Evolutionary conservation across 2,113 vertebrate genomes (phyloP).

Genomic region (Mastomys natalensis): DNA sequence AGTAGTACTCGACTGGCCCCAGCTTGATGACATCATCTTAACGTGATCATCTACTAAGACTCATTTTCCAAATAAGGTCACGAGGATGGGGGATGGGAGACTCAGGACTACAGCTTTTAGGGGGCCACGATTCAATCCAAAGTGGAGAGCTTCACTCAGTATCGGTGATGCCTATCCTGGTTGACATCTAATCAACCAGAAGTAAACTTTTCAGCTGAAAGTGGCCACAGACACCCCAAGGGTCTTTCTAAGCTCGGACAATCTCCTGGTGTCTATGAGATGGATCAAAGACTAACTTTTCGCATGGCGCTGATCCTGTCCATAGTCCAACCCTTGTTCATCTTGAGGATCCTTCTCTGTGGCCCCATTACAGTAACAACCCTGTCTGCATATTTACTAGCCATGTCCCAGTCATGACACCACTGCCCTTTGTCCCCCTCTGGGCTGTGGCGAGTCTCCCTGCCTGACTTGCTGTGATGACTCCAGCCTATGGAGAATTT

Average conservation of each 20-base stretch:
- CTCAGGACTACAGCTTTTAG: not conserved
- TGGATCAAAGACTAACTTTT: not conserved
- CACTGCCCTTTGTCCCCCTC: not conserved
- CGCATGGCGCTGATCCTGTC: not conserved
- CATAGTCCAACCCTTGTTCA: not conserved
- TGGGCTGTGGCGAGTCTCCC: not conserved
- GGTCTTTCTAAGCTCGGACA: not conserved
- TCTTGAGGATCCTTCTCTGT: not conserved
- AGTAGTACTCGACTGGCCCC: not conserved
- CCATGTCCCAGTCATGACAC: not conserved
- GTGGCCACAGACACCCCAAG: too few relatives aligned
- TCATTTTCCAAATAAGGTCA: not conserved
- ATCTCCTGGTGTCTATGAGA: not conserved
- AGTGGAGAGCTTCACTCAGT: not conserved
- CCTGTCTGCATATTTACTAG: not conserved
- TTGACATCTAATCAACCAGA: not conserved
- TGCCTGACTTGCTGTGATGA: not conserved
- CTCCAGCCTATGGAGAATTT: not conserved
- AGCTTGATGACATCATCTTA: not conserved
- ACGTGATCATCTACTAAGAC: not conserved
- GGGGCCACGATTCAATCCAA: not conserved
- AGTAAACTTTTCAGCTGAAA: not conserved
- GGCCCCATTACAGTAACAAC: accelerated
- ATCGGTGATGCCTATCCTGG: not conserved
- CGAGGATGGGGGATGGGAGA: not conserved